These are phyloP conservation scores for Thecophora atra DNA, from an alignment of 2,888 invertebrate species.

Conservation along the genomic window DNA sequence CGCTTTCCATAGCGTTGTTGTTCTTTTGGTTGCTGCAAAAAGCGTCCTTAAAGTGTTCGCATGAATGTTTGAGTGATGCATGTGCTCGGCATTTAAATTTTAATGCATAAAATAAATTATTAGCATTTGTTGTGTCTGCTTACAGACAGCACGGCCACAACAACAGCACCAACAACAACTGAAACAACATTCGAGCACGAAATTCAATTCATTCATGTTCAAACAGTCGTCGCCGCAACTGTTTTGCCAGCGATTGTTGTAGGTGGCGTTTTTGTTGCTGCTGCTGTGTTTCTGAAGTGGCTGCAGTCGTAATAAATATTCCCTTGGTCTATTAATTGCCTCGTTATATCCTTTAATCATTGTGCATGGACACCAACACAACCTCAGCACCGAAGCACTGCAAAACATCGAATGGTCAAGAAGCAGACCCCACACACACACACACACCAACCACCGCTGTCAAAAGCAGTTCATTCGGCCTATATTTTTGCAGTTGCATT, in stretches of 20 bases:
- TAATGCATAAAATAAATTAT: conserved; percentile 49
- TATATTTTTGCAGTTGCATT: conserved; percentile 34
- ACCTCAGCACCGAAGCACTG: conserved; percentile 19
- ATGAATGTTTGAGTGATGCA: background rate
- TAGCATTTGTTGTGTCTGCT: conserved; percentile 22
- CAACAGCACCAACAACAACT: conserved; percentile 1
- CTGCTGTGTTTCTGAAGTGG: conserved; percentile 14
- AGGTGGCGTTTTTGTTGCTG: conserved; percentile 1
- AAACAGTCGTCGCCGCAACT: background rate
- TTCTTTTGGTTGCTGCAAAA: background rate
- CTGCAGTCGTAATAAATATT: conserved; percentile 59
- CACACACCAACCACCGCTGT: background rate
- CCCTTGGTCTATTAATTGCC: conserved; percentile 52
- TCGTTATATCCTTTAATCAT: conserved; percentile 47
- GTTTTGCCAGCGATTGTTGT: background rate
- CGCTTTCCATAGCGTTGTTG: background rate
- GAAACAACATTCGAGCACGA: conserved; percentile 23
- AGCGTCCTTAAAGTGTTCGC: background rate
- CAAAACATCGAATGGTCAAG: conserved; percentile 36
- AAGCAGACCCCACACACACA: conserved; percentile 13
- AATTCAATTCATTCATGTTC: conserved; percentile 19
- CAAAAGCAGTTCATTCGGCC: conserved; percentile 1
- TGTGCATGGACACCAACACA: conserved; percentile 23
- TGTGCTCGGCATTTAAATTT: conserved; percentile 47
- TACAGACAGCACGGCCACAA: conserved; percentile 16